Conservation (phyloP, 1,140 invertebrate genomes). For the Rhopalosiphum padi region DNA sequence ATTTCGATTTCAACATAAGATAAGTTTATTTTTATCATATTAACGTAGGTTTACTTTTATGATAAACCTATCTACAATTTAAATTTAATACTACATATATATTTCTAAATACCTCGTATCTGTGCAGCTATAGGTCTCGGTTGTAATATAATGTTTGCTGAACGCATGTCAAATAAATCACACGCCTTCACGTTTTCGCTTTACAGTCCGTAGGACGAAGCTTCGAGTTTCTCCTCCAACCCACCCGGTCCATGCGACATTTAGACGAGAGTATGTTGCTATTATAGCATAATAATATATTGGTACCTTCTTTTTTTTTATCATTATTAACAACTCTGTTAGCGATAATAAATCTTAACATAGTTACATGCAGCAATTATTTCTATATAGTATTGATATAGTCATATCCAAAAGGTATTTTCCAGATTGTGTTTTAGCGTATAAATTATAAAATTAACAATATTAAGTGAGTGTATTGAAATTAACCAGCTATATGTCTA, state of each 20-base stretch:
- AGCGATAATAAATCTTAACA: neutral
- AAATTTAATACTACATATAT: neutral
- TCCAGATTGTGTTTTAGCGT: neutral
- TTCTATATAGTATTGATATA: neutral
- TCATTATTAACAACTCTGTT: neutral
- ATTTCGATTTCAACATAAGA: neutral
- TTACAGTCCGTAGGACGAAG: slow-evolving; percentile 29
- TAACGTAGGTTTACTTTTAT: neutral
- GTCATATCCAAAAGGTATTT: neutral
- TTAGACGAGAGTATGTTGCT: neutral
- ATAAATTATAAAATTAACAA: neutral
- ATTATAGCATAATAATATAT: neutral
- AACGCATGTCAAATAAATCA: slow-evolving; percentile 38
- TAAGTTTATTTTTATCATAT: neutral
- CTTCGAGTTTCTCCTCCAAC: neutral
- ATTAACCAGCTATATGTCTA: neutral
- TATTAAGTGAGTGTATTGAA: neutral
- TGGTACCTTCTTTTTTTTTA: neutral
- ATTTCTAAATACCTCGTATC: slow-evolving; percentile 1
- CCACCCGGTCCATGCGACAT: neutral
- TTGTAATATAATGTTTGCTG: neutral
- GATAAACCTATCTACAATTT: neutral
- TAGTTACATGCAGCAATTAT: neutral
- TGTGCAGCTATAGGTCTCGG: neutral
- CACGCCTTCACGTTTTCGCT: slow-evolving; percentile 40